A percentile compares a stretch with the other conserved stretches of the same genome.
phyloP scores from a whole-genome alignment of 2,888 invertebrate species.

The Ametastegia equiseti region DNA sequence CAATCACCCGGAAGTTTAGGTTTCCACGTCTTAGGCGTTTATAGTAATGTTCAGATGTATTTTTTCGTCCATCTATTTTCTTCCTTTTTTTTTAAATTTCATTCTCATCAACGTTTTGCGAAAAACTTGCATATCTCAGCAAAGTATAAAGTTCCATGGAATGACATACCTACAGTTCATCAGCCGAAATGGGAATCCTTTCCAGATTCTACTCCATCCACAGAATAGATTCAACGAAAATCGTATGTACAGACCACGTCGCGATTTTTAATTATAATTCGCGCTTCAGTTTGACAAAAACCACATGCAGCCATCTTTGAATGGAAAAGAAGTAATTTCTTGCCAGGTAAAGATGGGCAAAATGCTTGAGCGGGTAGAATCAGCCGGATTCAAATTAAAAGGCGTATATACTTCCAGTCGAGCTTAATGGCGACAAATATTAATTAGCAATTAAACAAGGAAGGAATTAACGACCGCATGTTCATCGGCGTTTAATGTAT shows the following conservation, averaged over 20 bases:
- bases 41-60: too few relatives aligned
- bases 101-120: background rate
- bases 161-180: too few relatives aligned
- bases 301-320: background rate
- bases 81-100: background rate
- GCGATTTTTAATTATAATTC: slow-evolving; percentile 27
- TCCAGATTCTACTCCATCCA: too few relatives aligned
- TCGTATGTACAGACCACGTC: background rate
- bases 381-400: background rate
- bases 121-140: too few relatives aligned
- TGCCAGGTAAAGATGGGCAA: background rate
- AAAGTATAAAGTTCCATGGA: too few relatives aligned
- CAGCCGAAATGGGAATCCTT: too few relatives aligned
- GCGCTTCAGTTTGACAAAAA: background rate
- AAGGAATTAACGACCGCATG: slow-evolving; percentile 55
- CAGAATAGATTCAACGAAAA: background rate
- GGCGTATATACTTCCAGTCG: background rate
- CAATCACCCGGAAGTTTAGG: background rate
- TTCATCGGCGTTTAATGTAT: background rate
- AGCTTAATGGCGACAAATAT: slow-evolving; percentile 72
- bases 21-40: background rate
- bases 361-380: background rate
- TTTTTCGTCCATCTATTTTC: too few relatives aligned
- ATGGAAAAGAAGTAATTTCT: slow-evolving; percentile 3
- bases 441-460: slow-evolving; percentile 68